Conservation (phyloP, 2,797 vertebrate species). For the Silurus aristotelis region DNA sequence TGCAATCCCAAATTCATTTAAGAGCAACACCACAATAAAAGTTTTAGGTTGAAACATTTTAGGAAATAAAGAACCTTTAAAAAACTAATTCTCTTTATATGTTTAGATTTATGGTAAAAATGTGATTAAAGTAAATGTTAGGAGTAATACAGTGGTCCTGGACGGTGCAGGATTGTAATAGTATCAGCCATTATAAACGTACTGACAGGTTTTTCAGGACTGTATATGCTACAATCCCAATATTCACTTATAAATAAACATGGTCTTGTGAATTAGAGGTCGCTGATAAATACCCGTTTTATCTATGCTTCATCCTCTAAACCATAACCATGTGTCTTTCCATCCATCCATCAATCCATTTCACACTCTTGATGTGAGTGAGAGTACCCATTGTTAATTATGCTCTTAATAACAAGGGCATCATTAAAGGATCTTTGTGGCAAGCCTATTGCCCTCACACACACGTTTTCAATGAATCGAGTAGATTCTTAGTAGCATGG, state of each 20-base stretch:
- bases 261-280: constrained; percentile 20
- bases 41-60: background rate
- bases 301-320: background rate
- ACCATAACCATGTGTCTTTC: background rate
- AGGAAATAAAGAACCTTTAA: background rate
- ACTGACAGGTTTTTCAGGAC: background rate
- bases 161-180: background rate
- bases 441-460: background rate
- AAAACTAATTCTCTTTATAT: background rate
- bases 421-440: constrained; percentile 2
- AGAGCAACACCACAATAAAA: background rate
- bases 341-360: background rate
- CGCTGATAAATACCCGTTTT: background rate
- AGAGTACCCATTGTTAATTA: constrained; percentile 4
- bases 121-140: background rate
- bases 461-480: constrained; percentile 34
- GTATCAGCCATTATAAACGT: background rate
- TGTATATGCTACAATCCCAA: background rate
- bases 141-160: background rate
- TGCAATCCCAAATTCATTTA: background rate
- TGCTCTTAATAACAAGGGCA: background rate
- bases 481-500: background rate
- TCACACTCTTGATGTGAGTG: background rate
- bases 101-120: background rate
- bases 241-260: background rate